These are phyloP conservation scores for Phaedon cochleariae DNA, from an alignment of 2,888 invertebrate genomes.

Conservation along the genomic window DNA sequence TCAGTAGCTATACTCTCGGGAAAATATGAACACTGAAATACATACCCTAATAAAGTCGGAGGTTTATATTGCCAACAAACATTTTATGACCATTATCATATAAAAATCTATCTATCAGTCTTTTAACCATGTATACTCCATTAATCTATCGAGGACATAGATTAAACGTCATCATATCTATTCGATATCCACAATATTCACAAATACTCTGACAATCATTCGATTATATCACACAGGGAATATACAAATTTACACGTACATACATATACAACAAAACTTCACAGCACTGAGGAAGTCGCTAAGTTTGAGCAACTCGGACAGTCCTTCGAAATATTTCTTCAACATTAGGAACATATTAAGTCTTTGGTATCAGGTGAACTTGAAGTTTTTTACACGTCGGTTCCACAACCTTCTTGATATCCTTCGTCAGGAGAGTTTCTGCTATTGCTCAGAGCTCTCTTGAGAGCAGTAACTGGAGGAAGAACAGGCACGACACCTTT, in stretches of 20 bases:
- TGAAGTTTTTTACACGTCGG: constrained; percentile 77
- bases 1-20: no score
- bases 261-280: constrained; percentile 40
- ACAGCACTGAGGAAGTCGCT: constrained; percentile 44
- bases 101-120: constrained; percentile 53
- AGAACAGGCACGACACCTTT: constrained; percentile 83
- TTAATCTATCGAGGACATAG: constrained; percentile 41
- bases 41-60: constrained; percentile 34
- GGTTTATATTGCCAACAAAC: constrained; percentile 27
- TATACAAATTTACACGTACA: constrained; percentile 42
- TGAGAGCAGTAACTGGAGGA: constrained; percentile 85
- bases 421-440: constrained; percentile 91
- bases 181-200: constrained; percentile 49
- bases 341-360: constrained; percentile 40
- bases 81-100: constrained; percentile 45
- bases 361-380: constrained; percentile 45
- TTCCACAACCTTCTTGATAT: constrained; percentile 92
- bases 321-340: constrained; percentile 6
- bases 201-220: constrained; percentile 46
- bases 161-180: constrained; percentile 40
- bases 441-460: constrained; percentile 82
- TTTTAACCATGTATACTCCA: constrained; percentile 59
- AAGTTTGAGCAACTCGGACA: constrained; percentile 31
- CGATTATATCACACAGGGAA: constrained; percentile 50
- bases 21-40: no score